These are phyloP conservation scores for Lycaon pictus DNA, from an alignment of 2,113 vertebrate species.

Conservation along the genomic window DNA sequence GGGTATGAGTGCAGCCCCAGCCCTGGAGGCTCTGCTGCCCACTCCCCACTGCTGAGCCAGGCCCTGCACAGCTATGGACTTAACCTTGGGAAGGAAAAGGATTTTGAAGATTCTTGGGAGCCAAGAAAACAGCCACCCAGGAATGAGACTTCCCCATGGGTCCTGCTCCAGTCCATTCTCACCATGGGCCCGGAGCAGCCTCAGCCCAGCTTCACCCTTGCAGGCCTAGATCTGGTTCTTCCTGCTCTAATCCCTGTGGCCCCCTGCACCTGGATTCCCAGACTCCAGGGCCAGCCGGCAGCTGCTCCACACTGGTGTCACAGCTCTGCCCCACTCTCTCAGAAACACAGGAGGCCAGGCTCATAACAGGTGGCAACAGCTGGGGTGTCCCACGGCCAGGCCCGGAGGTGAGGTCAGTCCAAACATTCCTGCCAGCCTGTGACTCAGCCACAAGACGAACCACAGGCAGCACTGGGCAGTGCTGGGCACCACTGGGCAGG, in stretches of 20 bases:
- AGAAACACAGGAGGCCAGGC: neutral
- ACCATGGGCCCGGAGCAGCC: neutral
- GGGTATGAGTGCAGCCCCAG: neutral
- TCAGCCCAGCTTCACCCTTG: neutral
- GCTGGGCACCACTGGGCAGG: neutral
- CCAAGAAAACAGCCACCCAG: conserved; percentile 59
- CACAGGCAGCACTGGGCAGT: neutral
- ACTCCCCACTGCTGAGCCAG: neutral
- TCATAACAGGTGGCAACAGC: conserved; percentile 71
- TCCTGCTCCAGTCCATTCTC: neutral
- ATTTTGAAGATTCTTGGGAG: conserved; percentile 38
- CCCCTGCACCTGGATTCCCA: conserved; percentile 80
- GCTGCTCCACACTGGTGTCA: neutral
- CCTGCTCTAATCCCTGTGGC: conserved; percentile 64
- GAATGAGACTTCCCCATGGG: neutral
- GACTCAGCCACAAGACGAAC: conserved; percentile 25
- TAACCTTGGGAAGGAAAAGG: conserved; percentile 3
- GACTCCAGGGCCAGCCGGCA: conserved; percentile 68
- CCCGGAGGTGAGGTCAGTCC: conserved; percentile 69
- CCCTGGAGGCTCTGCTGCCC: neutral
- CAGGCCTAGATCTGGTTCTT: conserved; percentile 8
- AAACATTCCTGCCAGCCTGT: conserved; percentile 24
- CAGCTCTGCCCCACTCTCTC: conserved; percentile 16
- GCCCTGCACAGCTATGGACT: neutral
- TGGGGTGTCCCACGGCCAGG: conserved; percentile 32